phyloP scores from a whole-genome alignment of 2,888 invertebrate species.

The Tetranychus piercei region DNA sequence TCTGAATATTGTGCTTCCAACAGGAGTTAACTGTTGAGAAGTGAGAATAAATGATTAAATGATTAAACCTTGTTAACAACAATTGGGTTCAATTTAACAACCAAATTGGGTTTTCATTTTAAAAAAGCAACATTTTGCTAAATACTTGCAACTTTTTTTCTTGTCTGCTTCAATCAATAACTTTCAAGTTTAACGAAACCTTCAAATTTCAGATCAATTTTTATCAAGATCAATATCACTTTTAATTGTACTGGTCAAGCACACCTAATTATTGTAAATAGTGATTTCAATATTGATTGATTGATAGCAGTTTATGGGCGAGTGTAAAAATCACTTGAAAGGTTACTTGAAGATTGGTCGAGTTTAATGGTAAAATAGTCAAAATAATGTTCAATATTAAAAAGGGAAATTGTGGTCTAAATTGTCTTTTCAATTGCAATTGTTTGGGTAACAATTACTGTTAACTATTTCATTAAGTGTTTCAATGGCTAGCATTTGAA shows the following conservation, averaged over 20 bases:
- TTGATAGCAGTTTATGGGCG: background rate
- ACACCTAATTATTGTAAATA: constrained; percentile 2
- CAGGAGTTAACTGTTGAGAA: constrained; percentile 50
- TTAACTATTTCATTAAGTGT: no score
- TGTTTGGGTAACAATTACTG: no score
- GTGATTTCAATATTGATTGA: background rate
- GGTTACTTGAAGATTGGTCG: background rate
- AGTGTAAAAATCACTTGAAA: background rate
- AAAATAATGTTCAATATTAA: no score
- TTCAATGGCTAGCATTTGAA: no score
- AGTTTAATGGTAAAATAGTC: no score
- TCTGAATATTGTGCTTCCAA: constrained; percentile 66
- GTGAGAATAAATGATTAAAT: background rate
- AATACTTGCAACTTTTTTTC: no score
- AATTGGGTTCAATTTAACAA: background rate
- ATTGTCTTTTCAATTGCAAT: no score
- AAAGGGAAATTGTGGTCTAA: no score
- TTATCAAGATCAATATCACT: constrained; percentile 11
- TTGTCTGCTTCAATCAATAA: no score
- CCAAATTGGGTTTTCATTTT: no score
- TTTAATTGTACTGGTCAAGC: constrained; percentile 10
- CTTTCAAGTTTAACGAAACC: no score
- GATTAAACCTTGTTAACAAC: background rate
- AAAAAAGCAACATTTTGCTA: no score
- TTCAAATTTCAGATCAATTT: background rate